Base-by-base conservation (phyloP, 1,140 invertebrate genomes). In the Pseudomyrmex gracilis region DNA sequence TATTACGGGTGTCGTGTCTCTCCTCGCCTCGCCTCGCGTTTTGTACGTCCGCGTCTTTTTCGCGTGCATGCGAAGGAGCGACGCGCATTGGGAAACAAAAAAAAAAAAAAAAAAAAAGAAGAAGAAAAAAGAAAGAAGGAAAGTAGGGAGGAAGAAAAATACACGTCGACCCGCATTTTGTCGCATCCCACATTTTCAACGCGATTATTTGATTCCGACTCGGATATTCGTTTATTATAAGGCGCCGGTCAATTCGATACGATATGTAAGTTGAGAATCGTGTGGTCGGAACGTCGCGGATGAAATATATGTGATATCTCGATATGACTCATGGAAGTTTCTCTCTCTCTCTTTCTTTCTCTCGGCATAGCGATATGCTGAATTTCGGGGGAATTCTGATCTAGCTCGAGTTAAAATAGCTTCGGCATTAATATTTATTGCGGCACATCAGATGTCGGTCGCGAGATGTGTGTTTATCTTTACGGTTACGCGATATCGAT, bases 1-100 rank as follows among this genome's bases (percentile, higher is more conserved):
- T 80, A 80, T 80, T 80, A 80, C 76, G 53, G 76, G 76, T 70
- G 64, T 78, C 64, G 64, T 70, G 76, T 80, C 66, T 58, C 64
- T 17, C 9, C 64, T 80, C 76, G 53, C 58, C 68, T 70, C 55
- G 57, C 51, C 76, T 68, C 70, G n/a, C 64, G 43, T 70, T 68
- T 53, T 57, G 49, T 22, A 57, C 17, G 9, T 47, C 10, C 53
- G 53, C 47, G 12, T 22, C 45, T 49, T 70, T 47, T 47, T 43
- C 43, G 1, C 20, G 8, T 20, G 10, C 64, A 58, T n/a, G n/a
- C 15, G 20, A 53, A 58, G 13, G 60, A 12, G 47, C 58, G 45
- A 63, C 13, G 12, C 9, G 24, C 10, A n/a, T 57, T 24, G 34
- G 17, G 9, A 57, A 20, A 13, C 20, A 24, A 20, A 20, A 13